These are phyloP conservation scores for Indicator maculatus DNA, from an alignment of 2,113 vertebrate genomes.

Conservation along the genomic window DNA sequence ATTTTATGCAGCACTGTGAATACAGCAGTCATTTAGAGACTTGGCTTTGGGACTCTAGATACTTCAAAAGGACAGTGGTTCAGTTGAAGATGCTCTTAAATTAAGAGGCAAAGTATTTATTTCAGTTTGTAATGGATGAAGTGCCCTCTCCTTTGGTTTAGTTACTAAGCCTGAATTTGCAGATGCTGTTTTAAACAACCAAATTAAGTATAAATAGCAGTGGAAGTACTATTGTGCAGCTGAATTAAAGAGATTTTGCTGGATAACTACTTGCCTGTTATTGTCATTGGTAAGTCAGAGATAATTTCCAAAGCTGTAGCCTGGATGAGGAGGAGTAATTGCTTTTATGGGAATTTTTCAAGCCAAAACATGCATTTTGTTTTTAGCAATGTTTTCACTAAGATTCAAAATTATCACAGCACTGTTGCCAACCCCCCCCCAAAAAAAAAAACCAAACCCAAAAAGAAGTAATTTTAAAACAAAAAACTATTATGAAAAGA, in stretches of 20 bases:
- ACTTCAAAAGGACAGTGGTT: not conserved
- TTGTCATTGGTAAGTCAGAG: conserved; percentile 1
- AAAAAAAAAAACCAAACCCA: not conserved
- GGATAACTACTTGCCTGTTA: not conserved
- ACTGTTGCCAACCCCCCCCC: not conserved
- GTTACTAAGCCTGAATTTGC: not conserved
- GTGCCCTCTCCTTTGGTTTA: not conserved
- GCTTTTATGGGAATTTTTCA: conserved; percentile 30
- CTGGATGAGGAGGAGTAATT: conserved; percentile 20
- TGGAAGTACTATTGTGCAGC: not conserved
- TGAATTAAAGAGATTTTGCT: conserved; percentile 23
- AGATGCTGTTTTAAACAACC: not conserved
- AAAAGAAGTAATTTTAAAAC: not conserved
- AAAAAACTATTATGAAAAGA: not conserved
- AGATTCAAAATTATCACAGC: not conserved
- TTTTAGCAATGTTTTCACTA: conserved; percentile 8
- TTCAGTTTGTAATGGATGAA: not conserved
- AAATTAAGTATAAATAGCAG: not conserved
- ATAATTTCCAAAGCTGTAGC: conserved; percentile 2
- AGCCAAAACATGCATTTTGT: not conserved
- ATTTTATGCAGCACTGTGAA: not conserved
- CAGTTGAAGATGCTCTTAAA: not conserved
- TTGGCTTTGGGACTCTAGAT: not conserved
- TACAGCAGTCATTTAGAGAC: not conserved
- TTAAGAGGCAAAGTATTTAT: not conserved